These are phyloP conservation scores for Pelmatolapia mariae DNA, from an alignment of 2,113 vertebrate genomes.

Conservation along the genomic window DNA sequence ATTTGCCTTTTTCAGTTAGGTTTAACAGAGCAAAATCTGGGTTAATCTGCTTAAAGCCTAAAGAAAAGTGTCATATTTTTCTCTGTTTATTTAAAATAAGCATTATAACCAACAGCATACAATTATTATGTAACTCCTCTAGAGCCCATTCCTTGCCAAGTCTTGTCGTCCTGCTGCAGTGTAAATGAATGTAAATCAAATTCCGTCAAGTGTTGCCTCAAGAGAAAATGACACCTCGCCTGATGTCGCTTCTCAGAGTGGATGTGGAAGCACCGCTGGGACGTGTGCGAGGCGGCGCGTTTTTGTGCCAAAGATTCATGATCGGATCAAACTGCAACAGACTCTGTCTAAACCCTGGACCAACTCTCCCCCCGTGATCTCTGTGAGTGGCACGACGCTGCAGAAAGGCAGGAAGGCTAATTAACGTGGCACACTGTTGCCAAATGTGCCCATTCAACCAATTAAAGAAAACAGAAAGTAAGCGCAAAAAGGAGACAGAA, in stretches of 20 bases:
- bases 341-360: not conserved
- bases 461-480: not conserved
- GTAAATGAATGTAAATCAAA: conserved; percentile 31
- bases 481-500: not conserved
- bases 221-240: not conserved
- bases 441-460: not conserved
- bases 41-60: not conserved
- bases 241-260: not conserved
- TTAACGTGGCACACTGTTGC: not conserved
- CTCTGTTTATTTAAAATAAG: not conserved
- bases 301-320: not conserved
- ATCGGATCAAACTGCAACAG: not conserved
- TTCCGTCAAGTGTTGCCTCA: not conserved
- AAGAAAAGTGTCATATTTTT: not conserved
- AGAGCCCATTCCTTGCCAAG: conserved; percentile 1
- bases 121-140: not conserved
- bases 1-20: not conserved
- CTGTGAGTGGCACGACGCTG: not conserved
- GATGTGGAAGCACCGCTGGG: not conserved
- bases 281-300: not conserved
- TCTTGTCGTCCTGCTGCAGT: conserved; percentile 4
- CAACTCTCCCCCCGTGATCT: not conserved
- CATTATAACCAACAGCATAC: not conserved
- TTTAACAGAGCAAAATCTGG: not conserved
- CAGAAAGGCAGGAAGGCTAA: not conserved